These are phyloP conservation scores for Drosophila murphyi DNA, from an alignment of 1,140 invertebrate species.

Conservation along the genomic window DNA sequence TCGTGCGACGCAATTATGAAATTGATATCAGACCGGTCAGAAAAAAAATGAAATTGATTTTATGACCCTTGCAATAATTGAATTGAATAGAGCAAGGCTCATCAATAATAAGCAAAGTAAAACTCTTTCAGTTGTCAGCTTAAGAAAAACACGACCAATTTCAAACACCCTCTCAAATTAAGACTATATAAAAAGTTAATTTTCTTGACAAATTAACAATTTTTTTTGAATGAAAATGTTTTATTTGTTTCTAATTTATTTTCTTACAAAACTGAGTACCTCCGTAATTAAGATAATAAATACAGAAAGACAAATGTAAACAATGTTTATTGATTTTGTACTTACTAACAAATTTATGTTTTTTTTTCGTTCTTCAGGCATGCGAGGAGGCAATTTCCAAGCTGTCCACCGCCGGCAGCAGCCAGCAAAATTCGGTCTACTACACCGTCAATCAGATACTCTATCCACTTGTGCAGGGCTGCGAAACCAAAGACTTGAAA, in stretches of 20 bases:
- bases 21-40: conserved; percentile 60
- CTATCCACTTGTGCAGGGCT: conserved; percentile 98
- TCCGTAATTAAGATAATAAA: neutral
- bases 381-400: conserved; percentile 97
- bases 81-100: conserved; percentile 40
- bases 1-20: conserved; percentile 75
- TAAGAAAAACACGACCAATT: neutral
- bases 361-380: conserved; percentile 88
- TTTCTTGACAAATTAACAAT: neutral
- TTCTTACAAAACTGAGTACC: no score
- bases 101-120: conserved; percentile 23
- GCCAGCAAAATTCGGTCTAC: conserved; percentile 91
- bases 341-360: no score
- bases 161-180: no score
- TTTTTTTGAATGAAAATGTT: no score
- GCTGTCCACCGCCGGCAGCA: conserved; percentile 91
- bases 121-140: neutral
- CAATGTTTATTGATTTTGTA: neutral
- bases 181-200: neutral
- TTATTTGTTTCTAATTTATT: no score
- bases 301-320: neutral
- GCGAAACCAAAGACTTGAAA: conserved; percentile 98
- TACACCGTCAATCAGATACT: conserved; percentile 97
- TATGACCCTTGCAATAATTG: conserved; percentile 50
- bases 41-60: conserved; percentile 66